Evolutionary conservation across 2,888 invertebrate genomes (phyloP), one percentile per base, ranked within the genome.

Genomic region (Plusia festucae): DNA sequence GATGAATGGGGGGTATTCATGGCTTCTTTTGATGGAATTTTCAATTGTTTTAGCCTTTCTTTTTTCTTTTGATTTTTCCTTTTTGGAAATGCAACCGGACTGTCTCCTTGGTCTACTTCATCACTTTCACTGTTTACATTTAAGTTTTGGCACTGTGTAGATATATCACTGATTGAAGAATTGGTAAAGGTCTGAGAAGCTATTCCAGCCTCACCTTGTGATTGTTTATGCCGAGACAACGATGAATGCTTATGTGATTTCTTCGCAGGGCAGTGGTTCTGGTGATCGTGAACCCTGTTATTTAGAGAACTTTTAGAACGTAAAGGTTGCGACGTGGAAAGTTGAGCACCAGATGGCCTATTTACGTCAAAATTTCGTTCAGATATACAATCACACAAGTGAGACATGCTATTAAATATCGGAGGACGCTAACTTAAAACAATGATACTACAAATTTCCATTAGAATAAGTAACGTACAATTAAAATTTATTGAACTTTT

Each of bases 41-140:
- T 82, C 61, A 93, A 77, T 51, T 88, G 84, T 81, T 89, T 91
- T 52, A 88, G 70, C 73, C 82, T 86, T 68, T 89, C 88, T 83
- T 89, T 91, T 78, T 91, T 91, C 76, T 79, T 86, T 0, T 86
- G 85, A 76, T 92, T 90, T 79, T 91, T 93, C 53, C 79, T 87
- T 81, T 89, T 92, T 7, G 83, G 60, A 22, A 71, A 55, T 11
- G 53, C 66, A 15, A 53, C 67, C 15, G 81, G 66, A 65, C 53
- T 79, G 66, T 68, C 75, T 72, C 74, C 84, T 76, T 66, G 71
- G 60, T 78, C 75, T 53, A 71, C 78, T 61, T 70, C 78, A 72
- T 77, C 79, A 70, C 64, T 81, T 52, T 81, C 84, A 73, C 68
- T 82, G 68, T 83, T 84, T 68, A 88, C 62, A 68, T 73, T 82